Percentiles rank a stretch among this genome's conserved stretches.
Evolutionary conservation across 37 sponge, comb jelly and placozoan genomes (phyloP).

Genomic region (Amphimedon queenslandica): DNA sequence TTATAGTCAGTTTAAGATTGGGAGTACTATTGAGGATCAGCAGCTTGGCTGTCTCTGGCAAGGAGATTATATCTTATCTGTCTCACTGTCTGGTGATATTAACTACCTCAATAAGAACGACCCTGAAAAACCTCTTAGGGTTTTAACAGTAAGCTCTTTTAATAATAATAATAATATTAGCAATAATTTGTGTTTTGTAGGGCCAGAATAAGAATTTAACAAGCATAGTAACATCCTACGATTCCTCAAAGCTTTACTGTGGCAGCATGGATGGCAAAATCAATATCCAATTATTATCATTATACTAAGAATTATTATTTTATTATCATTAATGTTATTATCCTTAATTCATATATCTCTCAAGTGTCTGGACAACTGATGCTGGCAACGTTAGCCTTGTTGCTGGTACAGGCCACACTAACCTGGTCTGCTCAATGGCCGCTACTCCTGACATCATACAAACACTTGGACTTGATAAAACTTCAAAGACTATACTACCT

Average conservation of each 20-base stretch:
- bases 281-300: constrained; percentile 75
- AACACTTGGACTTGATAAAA: constrained; percentile 73
- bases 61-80: constrained; percentile 79
- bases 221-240: constrained; percentile 39
- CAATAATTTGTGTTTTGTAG: not conserved
- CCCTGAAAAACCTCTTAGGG: constrained; percentile 73
- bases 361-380: constrained; percentile 58
- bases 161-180: too few species aligned
- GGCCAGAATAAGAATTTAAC: constrained; percentile 90
- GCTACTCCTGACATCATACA: constrained; percentile 64
- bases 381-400: constrained; percentile 63
- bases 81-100: constrained; percentile 88
- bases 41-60: constrained; percentile 97
- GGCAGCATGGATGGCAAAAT: constrained; percentile 77
- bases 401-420: constrained; percentile 62
- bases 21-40: constrained; percentile 76
- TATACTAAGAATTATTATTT: too few species aligned
- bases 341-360: constrained; percentile 40
- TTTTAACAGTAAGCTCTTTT: constrained; percentile 75
- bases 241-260: constrained; percentile 57
- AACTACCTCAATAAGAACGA: constrained; percentile 93
- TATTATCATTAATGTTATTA: too few species aligned
- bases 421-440: constrained; percentile 36
- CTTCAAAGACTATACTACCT: constrained; percentile 28
- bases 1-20: constrained; percentile 87